These are phyloP conservation scores for Henricia sp. DNA, from an alignment of 53 echinoderm and acorn worm genomes.

Conservation along the genomic window DNA sequence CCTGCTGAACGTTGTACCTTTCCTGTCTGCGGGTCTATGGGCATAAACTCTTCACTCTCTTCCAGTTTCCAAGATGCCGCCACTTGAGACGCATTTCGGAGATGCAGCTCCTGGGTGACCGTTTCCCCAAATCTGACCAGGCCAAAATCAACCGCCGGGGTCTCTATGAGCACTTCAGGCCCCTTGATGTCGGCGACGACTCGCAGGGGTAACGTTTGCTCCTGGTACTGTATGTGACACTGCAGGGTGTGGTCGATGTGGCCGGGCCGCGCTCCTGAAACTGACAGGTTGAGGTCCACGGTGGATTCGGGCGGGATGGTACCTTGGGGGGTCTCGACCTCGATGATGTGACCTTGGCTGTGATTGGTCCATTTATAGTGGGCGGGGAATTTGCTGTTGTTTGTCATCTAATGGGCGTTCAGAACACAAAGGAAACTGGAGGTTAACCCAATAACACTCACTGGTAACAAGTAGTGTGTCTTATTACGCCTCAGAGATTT, in stretches of 20 bases:
- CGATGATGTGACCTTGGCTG: slow-evolving; percentile 86
- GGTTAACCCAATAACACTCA: too few relatives aligned
- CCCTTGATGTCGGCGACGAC: slow-evolving; percentile 87
- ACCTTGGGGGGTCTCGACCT: slow-evolving; percentile 88
- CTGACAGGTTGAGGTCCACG: slow-evolving; percentile 78
- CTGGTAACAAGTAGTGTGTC: too few relatives aligned
- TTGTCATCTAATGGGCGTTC: slow-evolving; percentile 95
- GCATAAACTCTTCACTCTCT: slow-evolving; percentile 81
- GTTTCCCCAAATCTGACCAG: slow-evolving; percentile 76
- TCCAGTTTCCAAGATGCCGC: slow-evolving; percentile 69
- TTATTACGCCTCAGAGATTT: too few relatives aligned
- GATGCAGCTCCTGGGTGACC: slow-evolving; percentile 54
- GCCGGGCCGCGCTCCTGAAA: slow-evolving; percentile 82
- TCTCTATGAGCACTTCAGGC: slow-evolving; percentile 80
- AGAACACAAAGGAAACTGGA: too few relatives aligned
- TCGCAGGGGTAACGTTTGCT: slow-evolving; percentile 71
- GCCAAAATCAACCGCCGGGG: slow-evolving; percentile 87
- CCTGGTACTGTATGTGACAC: slow-evolving; percentile 84
- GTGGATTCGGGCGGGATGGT: slow-evolving; percentile 76
- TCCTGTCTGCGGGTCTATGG: slow-evolving; percentile 52
- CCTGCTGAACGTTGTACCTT: slow-evolving; percentile 37
- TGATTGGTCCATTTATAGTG: slow-evolving; percentile 81
- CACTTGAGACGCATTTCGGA: slow-evolving; percentile 86
- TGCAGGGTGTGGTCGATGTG: slow-evolving; percentile 81
- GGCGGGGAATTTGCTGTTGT: slow-evolving; percentile 90